Conservation (phyloP, 2,888 invertebrate species). For the Heteropelma amictum region DNA sequence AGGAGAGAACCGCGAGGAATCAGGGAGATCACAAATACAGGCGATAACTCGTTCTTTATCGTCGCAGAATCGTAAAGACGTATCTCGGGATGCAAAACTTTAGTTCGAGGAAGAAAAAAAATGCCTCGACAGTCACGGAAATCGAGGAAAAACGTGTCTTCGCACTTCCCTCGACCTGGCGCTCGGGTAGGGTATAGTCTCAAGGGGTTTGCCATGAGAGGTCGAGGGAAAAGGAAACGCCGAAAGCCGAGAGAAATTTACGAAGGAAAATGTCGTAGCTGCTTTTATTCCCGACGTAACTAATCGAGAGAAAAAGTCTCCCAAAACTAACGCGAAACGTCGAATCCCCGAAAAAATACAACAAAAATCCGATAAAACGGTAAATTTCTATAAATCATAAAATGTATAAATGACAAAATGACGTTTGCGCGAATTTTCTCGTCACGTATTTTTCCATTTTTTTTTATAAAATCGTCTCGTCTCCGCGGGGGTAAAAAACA, state of each 20-base stretch:
- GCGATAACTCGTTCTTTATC: slow-evolving; percentile 38
- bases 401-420: too few species aligned
- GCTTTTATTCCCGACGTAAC: too few species aligned
- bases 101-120: slow-evolving; percentile 56
- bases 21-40: slow-evolving; percentile 10
- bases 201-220: slow-evolving; percentile 1
- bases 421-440: too few species aligned
- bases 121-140: slow-evolving; percentile 52
- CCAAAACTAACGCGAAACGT: slow-evolving; percentile 26
- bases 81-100: slow-evolving; percentile 64
- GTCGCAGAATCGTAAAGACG: background rate
- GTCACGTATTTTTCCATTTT: too few species aligned
- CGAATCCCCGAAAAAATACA: too few species aligned
- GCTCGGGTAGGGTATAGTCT: background rate
- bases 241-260: slow-evolving; percentile 55
- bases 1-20: slow-evolving; percentile 12
- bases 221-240: slow-evolving; percentile 3
- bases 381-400: too few species aligned
- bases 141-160: slow-evolving; percentile 48
- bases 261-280: slow-evolving; percentile 61
- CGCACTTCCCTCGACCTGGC: too few species aligned
- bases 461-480: too few species aligned
- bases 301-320: slow-evolving; percentile 47
- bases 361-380: too few species aligned
- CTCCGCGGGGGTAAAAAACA: too few species aligned